Base-by-base conservation (phyloP, 2,113 vertebrate species). In the Zosterops hypoxanthus region DNA sequence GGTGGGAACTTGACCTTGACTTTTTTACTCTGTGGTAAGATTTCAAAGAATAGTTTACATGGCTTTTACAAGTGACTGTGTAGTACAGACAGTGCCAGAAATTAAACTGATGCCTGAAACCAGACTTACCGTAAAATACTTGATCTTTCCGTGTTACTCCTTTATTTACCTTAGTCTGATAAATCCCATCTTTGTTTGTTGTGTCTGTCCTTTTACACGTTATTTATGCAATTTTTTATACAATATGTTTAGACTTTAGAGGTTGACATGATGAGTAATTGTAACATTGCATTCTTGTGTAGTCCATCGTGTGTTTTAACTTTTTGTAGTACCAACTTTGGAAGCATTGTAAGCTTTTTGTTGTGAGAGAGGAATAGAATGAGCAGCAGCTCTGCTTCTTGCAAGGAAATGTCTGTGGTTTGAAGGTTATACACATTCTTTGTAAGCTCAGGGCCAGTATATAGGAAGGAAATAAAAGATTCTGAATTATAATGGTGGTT, bases 1-100 rank as follows among this genome's bases (percentile, higher is more conserved):
- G 77, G 55, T 90, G 85, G 53, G 70, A 93, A 55, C 66, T 50
- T 93, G 85, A 92, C 90, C 88, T 92, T 92, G 79, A 61, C 33
- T 64, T 92, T 93, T 89, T 57, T 31, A 29, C 46, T 73, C 50
- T 71, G 14, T 88, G 90, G 66, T 82, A 90, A 83, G 55, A 88
- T 95, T 88, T 86, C 75, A 82, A 50, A 47, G 31, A 90, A 53
- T 56, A 79, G 53, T 78, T 92, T 75, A 79, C 41, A 28, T 33
- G 46, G 23, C 59, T 89, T 70, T 84, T 87, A 69, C 23, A 82
- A 87, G 72, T 8, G 25, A 10, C 47, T 85, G 4, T 70, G 20
- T 56, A 33, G 36, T 60, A 41, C 47, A 66, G 50, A 26, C 6
- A 20, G 17, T 56, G 46, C 33, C 57, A 89, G 69, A 76, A 92